These are phyloP conservation scores for Heliconius nattereri DNA, from an alignment of 1,140 invertebrate species.

Conservation along the genomic window DNA sequence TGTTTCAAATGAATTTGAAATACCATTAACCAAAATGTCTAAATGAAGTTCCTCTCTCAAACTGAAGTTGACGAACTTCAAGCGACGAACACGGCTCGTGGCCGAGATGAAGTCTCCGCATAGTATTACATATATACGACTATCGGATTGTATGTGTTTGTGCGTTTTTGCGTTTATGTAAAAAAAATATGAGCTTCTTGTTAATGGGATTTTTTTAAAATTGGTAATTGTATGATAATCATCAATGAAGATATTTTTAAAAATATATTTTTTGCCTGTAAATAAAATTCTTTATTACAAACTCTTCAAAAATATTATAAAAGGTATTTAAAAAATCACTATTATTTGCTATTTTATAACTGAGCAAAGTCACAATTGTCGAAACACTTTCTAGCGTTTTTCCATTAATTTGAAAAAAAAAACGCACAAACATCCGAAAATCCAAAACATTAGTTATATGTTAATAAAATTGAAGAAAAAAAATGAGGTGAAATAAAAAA, in stretches of 20 bases:
- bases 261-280: too few relatives aligned
- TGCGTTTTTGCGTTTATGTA: neutral
- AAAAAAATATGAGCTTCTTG: neutral
- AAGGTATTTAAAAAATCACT: too few relatives aligned
- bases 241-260: too few relatives aligned
- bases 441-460: conserved; percentile 43
- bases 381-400: neutral
- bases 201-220: neutral
- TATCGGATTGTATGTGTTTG: conserved; percentile 33
- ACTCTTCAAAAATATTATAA: neutral
- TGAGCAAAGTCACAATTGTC: too few relatives aligned
- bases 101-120: conserved; percentile 27
- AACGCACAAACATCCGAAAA: conserved; percentile 41
- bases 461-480: conserved; percentile 41
- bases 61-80: conserved; percentile 10
- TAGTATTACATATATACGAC: conserved; percentile 40
- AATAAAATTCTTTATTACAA: neutral
- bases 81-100: conserved; percentile 31
- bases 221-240: too few relatives aligned
- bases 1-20: too few relatives aligned
- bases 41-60: too few relatives aligned
- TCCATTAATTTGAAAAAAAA: neutral
- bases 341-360: too few relatives aligned
- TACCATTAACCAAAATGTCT: too few relatives aligned
- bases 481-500: conserved; percentile 19